A percentile compares a stretch with the other conserved stretches of the same genome.
Conservation (phyloP, 2,888 invertebrate species). For the Aphrophora alni region DNA sequence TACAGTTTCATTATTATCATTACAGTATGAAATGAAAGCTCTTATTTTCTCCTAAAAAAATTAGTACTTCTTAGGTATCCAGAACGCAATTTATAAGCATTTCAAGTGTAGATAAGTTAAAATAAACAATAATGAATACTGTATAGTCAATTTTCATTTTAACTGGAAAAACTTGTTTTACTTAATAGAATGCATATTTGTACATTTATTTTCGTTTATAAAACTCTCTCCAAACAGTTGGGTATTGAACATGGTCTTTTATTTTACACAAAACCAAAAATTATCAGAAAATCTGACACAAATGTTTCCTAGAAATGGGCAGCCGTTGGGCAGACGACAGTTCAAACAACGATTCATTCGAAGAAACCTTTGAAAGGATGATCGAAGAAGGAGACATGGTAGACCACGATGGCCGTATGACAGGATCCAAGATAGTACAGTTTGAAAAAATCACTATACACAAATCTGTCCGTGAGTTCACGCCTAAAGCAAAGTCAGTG, state of each 20-base stretch:
- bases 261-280: neutral
- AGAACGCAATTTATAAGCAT: too few relatives aligned
- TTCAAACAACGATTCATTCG: constrained; percentile 54
- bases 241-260: neutral
- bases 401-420: constrained; percentile 67
- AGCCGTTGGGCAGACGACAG: neutral
- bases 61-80: too few relatives aligned
- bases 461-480: constrained; percentile 65
- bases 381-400: constrained; percentile 71
- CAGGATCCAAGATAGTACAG: constrained; percentile 70
- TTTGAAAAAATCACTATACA: constrained; percentile 73
- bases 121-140: too few relatives aligned
- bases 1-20: too few relatives aligned
- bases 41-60: too few relatives aligned
- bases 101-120: too few relatives aligned
- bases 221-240: neutral
- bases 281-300: neutral
- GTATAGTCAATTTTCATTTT: too few relatives aligned
- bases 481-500: constrained; percentile 46
- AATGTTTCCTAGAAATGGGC: neutral
- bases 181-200: too few relatives aligned
- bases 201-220: too few relatives aligned
- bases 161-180: too few relatives aligned
- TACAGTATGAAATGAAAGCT: too few relatives aligned
- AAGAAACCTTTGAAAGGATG: constrained; percentile 61